phyloP scores from a whole-genome alignment of 2,888 invertebrate genomes.

The Heliconius ethilla region DNA sequence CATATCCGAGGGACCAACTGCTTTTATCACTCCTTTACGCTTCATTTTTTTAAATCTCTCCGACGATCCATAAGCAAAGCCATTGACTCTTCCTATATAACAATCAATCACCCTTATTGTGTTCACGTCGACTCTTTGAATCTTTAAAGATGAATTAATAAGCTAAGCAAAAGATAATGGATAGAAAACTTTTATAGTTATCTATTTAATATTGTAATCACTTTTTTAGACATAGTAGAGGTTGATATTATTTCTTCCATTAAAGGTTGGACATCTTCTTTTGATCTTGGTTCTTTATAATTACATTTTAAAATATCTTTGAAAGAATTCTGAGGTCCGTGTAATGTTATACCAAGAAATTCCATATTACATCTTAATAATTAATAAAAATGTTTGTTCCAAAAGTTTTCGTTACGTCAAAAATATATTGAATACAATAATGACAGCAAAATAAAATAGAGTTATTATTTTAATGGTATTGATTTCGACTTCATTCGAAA shows the following conservation, averaged over 20 bases:
- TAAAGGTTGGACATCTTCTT: conserved; percentile 62
- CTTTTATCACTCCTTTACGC: conserved; percentile 77
- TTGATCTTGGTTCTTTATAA: conserved; percentile 72
- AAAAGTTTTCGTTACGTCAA: neutral
- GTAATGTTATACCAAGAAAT: conserved; percentile 77
- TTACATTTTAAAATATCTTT: conserved; percentile 69
- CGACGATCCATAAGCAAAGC: conserved; percentile 79
- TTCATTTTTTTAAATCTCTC: conserved; percentile 76
- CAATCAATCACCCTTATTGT: conserved; percentile 72
- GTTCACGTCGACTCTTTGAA: conserved; percentile 63
- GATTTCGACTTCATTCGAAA: neutral
- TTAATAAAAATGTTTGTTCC: neutral
- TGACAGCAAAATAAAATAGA: neutral
- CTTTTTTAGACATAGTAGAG: conserved; percentile 61
- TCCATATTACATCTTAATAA: conserved; percentile 63
- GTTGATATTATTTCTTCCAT: conserved; percentile 61
- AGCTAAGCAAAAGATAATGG: neutral
- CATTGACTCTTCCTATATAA: conserved; percentile 78
- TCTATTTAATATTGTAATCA: conserved; percentile 33
- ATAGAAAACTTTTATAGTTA: too few species aligned
- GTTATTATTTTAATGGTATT: neutral
- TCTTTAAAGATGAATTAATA: conserved; percentile 41
- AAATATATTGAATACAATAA: neutral
- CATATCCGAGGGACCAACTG: conserved; percentile 79
- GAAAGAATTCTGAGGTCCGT: conserved; percentile 78